Base-by-base conservation (phyloP, 2,888 invertebrate genomes). In the Spodoptera exigua region DNA sequence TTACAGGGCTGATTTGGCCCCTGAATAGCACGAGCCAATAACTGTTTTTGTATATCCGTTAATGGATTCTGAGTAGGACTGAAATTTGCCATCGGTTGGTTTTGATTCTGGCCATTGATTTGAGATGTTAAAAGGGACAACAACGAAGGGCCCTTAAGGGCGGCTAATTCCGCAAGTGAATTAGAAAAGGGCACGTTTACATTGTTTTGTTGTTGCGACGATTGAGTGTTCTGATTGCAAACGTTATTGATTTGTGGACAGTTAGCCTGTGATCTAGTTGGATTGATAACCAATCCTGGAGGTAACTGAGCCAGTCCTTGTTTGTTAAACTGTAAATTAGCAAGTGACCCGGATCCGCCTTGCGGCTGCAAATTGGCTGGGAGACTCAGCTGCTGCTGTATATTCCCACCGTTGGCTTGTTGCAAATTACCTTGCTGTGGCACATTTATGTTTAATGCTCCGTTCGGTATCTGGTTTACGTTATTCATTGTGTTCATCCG, bases 371-470 rank as follows among this genome's bases (percentile, higher is more conserved):
- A 43, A 63, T 64, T 64, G 14, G 48, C 40, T 40, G 79, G 80
- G 36, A 70, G 35, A 68, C 79, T 84, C 45, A 76, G 45, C 44
- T 74, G 67, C 46, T 80, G 81, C 59, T 85, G 86, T 13, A 55
- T 40, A 69, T 59, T 70, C 16, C 70, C 65, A 49, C 59, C 49
- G 68, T 64, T 39, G 43, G 49, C 18, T 45, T 65, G 73, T 62
- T 75, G 79, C 18, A 61, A 46, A 65, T 74, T 74, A 40, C 61
- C 49, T 59, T 63, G 61, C 16, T 59, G 77, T 5, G 53, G 57
- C 13, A 70, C 47, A 61, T 76, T 79, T 14, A 54, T 54, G 49
- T 71, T 73, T 41, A 61, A 48, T 48, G 61, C 78, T 59, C 65
- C 65, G 32, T 71, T 76, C 35, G 61, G 69, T 13, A 37, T 61